Percentiles rank a stretch among this genome's conserved stretches.
Conservation (phyloP, 2,797 vertebrate genomes). For the Mormyrus hasselquistii region DNA sequence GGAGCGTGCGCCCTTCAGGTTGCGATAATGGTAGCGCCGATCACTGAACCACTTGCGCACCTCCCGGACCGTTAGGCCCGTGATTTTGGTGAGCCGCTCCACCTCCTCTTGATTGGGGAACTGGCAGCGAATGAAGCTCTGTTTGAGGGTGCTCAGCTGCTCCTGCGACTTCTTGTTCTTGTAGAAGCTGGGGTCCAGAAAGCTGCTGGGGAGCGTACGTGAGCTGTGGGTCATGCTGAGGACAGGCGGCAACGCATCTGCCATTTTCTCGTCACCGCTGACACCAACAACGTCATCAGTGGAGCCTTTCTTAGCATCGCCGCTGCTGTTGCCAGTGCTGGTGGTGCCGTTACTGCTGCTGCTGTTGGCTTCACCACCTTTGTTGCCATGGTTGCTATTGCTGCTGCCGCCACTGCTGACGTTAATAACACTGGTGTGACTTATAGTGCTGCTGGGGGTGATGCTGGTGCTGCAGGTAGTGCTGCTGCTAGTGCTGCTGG, state of each 20-base stretch:
- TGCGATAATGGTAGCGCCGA: constrained; percentile 88
- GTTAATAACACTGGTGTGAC: constrained; percentile 40
- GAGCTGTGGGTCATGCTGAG: constrained; percentile 58
- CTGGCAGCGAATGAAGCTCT: constrained; percentile 81
- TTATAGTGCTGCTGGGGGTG: constrained; percentile 52
- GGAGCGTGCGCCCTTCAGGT: constrained; percentile 62
- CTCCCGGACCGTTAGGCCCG: constrained; percentile 82
- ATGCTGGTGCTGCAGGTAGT: constrained; percentile 34
- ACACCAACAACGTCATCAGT: constrained; percentile 28
- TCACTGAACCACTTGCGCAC: constrained; percentile 98
- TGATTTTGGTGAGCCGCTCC: constrained; percentile 81
- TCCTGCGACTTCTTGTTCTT: constrained; percentile 93
- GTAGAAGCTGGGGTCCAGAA: constrained; percentile 77
- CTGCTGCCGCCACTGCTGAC: constrained; percentile 12
- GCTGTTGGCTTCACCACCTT: constrained; percentile 38
- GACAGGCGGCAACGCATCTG: constrained; percentile 53
- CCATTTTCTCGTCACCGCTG: constrained; percentile 33
- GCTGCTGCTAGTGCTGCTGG: constrained; percentile 15
- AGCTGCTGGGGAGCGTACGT: constrained; percentile 60
- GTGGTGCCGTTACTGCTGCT: constrained; percentile 54
- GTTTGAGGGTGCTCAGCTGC: constrained; percentile 84
- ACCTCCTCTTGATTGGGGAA: constrained; percentile 92
- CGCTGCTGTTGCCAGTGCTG: constrained; percentile 38
- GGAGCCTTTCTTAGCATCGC: constrained; percentile 18
- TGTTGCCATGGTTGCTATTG: constrained; percentile 30